Base-by-base conservation (phyloP, 92 coral and sea anemone species). In the Palythoa heliodiscus region DNA sequence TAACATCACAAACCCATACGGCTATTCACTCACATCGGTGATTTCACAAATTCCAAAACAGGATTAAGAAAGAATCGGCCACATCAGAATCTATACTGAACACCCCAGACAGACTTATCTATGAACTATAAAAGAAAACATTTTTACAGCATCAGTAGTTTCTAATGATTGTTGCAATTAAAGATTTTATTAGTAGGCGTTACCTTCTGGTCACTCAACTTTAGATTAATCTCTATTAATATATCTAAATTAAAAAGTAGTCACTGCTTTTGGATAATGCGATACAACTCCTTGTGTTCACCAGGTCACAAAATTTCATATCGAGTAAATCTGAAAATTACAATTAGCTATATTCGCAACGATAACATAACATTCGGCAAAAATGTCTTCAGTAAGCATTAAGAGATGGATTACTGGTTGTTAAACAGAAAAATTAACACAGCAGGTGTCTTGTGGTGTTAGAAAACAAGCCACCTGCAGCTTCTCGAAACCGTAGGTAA, bases 21-120 rank as follows among this genome's bases (percentile, higher is more conserved):
- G 84, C 50, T 67, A 50, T 22, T 64, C 74, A 20, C 84, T 80
- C 73, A 80, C 11, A 20, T 43, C 74, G 40, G 60, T 11, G 60
- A 66, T 80, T 80, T 80, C 74, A 53, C 70, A 80, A 80, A 80
- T n/a, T 80, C 84, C 84, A 80, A 80, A 80, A 43, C 61, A 22
- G 74, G 70, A 63, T 53, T 35, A 8, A 38, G 48, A 77, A 29
- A 3, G 24, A 35, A 8, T 19, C 37, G 25, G 23, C 13, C 60
- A 19, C 15, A 12, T 10, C 29, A 39, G 14, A 17, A 19, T 70
- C 23, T 23, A 48, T 25, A 48, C 9, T 24, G 40, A 61, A 64
- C 1, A 14, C 13, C 43, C 12, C 37, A 43, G 38, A 22, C 7
- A 24, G 43, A 58, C 50, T 43, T 43, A 43, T 43, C 50, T 8